Evolutionary conservation across 2,888 invertebrate species (phyloP).

Genomic region (Eledona agricola): DNA sequence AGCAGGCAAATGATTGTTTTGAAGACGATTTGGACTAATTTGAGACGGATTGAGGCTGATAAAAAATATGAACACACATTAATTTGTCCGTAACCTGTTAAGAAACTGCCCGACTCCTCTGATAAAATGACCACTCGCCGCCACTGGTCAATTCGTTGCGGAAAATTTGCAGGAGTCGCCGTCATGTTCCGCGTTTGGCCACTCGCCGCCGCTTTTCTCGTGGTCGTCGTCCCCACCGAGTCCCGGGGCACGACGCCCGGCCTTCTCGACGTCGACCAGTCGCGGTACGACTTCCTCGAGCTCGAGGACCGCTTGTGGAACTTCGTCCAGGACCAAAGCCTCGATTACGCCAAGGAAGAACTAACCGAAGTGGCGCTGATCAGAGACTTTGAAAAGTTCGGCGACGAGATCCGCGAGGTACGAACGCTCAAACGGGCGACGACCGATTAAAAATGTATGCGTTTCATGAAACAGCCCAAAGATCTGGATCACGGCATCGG

Average conservation of each 20-base stretch:
- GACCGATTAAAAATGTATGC: slow-evolving; percentile 5
- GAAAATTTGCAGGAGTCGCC: no score
- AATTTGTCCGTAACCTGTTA: no score
- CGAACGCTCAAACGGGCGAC: slow-evolving; percentile 4
- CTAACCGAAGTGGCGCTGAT: slow-evolving; percentile 68
- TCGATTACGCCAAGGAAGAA: slow-evolving; percentile 43
- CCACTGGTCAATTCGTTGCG: no score
- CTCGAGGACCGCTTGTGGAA: slow-evolving; percentile 66
- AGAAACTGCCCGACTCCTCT: no score
- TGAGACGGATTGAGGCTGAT: no score
- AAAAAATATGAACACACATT: no score
- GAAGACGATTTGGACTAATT: no score
- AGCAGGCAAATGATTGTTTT: no score
- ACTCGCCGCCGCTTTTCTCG: slow-evolving; percentile 5
- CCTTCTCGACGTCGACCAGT: slow-evolving; percentile 64
- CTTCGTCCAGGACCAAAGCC: slow-evolving; percentile 44
- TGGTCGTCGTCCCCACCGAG: background rate
- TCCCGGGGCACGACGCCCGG: slow-evolving; percentile 9
- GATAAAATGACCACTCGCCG: no score
- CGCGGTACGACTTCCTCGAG: slow-evolving; percentile 68
- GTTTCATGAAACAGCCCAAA: slow-evolving; percentile 34
- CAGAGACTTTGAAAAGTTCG: slow-evolving; percentile 67
- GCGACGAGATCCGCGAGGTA: slow-evolving; percentile 64
- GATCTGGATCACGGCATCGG: slow-evolving; percentile 47
- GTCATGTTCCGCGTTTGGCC: slow-evolving; percentile 9